phyloP scores from a whole-genome alignment of 2,797 vertebrate species.

The Rhynchotus rufescens region DNA sequence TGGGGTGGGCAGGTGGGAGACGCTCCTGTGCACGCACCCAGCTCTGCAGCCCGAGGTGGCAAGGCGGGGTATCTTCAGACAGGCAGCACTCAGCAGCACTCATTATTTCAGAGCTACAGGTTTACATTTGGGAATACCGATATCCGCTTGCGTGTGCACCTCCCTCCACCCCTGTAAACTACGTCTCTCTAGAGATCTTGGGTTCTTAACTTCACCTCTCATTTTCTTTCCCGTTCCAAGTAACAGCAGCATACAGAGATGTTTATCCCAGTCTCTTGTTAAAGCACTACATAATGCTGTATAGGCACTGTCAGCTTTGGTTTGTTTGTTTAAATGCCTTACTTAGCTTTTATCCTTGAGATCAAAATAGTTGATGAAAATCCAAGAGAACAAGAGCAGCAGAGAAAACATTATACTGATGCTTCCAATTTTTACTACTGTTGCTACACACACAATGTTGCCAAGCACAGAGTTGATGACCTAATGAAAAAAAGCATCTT shows the following conservation, averaged over 20 bases:
- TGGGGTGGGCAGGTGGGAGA: background rate
- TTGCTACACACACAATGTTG: background rate
- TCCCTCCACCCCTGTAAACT: background rate
- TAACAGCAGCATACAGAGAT: background rate
- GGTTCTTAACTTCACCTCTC: background rate
- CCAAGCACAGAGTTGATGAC: background rate
- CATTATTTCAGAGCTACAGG: background rate
- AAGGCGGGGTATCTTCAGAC: background rate
- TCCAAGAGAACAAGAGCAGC: background rate
- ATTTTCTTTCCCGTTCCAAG: background rate
- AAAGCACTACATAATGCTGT: background rate
- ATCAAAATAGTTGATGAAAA: background rate
- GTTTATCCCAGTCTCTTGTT: background rate
- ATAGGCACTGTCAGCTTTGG: background rate
- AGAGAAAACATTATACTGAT: rapidly evolving
- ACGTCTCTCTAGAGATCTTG: background rate
- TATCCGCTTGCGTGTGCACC: background rate
- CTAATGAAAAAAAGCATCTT: background rate
- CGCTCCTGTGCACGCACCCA: background rate
- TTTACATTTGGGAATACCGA: background rate
- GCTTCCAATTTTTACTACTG: background rate
- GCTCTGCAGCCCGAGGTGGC: rapidly evolving
- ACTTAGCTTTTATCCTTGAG: background rate
- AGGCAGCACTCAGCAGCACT: background rate
- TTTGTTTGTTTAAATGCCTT: background rate